These are phyloP conservation scores for Eremobia ochroleuca DNA, from an alignment of 2,888 invertebrate species.

Conservation along the genomic window DNA sequence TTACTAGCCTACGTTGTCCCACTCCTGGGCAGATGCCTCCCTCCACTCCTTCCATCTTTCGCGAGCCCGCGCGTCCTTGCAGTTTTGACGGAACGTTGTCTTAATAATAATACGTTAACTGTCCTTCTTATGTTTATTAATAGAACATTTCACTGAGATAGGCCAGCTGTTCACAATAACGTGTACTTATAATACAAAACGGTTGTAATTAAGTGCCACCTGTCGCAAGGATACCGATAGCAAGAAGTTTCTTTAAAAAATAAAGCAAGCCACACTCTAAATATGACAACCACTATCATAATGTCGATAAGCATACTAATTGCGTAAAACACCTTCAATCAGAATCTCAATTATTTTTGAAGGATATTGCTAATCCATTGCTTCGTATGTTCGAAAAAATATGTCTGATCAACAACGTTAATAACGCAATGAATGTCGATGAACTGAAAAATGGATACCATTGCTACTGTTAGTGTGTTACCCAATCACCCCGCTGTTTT, in stretches of 20 bases:
- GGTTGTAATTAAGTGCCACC: constrained; percentile 23
- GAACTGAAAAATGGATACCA: not conserved
- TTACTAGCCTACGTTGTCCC: too few relatives aligned
- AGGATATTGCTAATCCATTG: not conserved
- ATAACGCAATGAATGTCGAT: not conserved
- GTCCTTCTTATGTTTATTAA: constrained; percentile 16
- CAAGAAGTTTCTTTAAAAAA: not conserved
- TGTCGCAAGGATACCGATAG: constrained; percentile 13
- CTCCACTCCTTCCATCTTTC: too few relatives aligned
- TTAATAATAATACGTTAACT: not conserved
- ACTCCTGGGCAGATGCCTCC: too few relatives aligned
- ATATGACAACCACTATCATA: not conserved
- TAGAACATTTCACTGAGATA: constrained; percentile 23
- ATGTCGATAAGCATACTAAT: not conserved
- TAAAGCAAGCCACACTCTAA: not conserved
- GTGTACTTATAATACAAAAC: constrained; percentile 22
- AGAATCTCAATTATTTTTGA: too few relatives aligned
- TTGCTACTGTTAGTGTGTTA: not conserved
- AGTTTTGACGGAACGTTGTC: too few relatives aligned
- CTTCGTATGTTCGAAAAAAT: not conserved
- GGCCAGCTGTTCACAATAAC: constrained; percentile 43
- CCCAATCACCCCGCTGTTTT: not conserved
- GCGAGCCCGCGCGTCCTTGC: too few relatives aligned
- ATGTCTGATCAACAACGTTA: too few relatives aligned
- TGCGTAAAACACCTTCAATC: not conserved